Evolutionary conservation across 2,888 invertebrate species (phyloP), one percentile per base, ranked within the genome.

Genomic region (Parascotia fuliginaria): DNA sequence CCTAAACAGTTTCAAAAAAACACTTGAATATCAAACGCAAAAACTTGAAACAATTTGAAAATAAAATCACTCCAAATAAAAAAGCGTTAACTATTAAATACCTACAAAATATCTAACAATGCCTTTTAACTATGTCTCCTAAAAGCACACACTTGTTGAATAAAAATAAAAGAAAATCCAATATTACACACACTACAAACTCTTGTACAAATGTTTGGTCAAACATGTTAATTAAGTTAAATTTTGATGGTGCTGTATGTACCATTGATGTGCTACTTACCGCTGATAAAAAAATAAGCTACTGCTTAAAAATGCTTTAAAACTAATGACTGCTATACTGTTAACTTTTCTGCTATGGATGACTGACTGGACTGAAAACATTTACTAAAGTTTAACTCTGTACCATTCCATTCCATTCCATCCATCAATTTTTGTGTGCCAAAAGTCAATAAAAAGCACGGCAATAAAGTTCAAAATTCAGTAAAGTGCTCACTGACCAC

Each of bases 101-200:
- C 73, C 60, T 67, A 74, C 66, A 41, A 71, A 66, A 66, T 31
- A 62, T 39, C 70, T 75, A 79, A 72, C 65, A 75, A 71, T 70
- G 77, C 63, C 62, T 65, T 72, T 69, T 75, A 63, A 58, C 36
- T 42, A 37, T 37, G 3, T 24, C 12, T 31, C 31, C 47, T 49
- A 71, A 51, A 78, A 77, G 73, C 75, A 65, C 67, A n/a, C n/a
- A 72, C 67, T 39, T 27, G 19, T 41, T 60, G 55, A 49, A 51
- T 40, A 48, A 60, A 68, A 61, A 11, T n/a, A 41, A 49, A 48
- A 44, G 11, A 22, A 16, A 13, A 32, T 31, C 24, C 12, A 40
- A 42, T 19, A 1, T 45, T 39, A 69, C 68, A 77, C 71, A 73
- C 73, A 65, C 79, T 77, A 75, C 69, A 62, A 59, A 63, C 41